These are phyloP conservation scores for Selenia dentaria DNA, from an alignment of 2,888 invertebrate species.

Conservation along the genomic window DNA sequence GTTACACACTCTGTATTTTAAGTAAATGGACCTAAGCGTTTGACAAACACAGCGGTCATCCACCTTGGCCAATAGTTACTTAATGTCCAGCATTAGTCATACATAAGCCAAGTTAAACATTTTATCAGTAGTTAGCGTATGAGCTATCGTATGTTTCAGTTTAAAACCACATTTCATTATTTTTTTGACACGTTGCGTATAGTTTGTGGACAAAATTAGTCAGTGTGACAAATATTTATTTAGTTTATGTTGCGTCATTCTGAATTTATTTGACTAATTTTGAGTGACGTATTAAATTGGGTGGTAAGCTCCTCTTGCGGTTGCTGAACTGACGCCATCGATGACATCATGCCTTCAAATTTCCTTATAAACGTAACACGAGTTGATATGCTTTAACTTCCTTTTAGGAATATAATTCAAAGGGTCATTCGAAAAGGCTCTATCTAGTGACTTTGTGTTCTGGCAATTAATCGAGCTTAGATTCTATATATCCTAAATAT, in stretches of 20 bases:
- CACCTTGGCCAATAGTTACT: conserved; percentile 73
- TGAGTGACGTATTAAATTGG: conserved; percentile 11
- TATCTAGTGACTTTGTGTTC: no score
- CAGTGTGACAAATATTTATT: conserved; percentile 35
- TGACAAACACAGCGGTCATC: conserved; percentile 73
- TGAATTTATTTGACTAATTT: conserved; percentile 18
- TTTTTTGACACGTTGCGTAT: conserved; percentile 33
- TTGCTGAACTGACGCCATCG: conserved; percentile 17
- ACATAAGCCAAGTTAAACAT: conserved; percentile 62
- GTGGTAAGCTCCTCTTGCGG: background rate
- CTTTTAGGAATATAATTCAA: no score
- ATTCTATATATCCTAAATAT: no score
- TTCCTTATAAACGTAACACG: background rate
- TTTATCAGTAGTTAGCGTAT: conserved; percentile 54
- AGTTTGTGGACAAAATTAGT: conserved; percentile 43
- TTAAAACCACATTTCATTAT: conserved; percentile 52
- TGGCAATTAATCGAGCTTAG: no score
- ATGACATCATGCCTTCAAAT: conserved; percentile 19
- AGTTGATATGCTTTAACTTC: no score
- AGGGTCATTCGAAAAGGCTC: no score
- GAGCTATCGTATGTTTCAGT: conserved; percentile 49
- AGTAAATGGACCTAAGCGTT: conserved; percentile 56
- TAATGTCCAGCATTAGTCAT: conserved; percentile 75
- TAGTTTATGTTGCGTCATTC: conserved; percentile 41
- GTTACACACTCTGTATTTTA: conserved; percentile 41